A percentile compares a stretch with the other conserved stretches of the same genome.
Conservation (phyloP, 2,113 vertebrate species). For the Zapus hudsonius region DNA sequence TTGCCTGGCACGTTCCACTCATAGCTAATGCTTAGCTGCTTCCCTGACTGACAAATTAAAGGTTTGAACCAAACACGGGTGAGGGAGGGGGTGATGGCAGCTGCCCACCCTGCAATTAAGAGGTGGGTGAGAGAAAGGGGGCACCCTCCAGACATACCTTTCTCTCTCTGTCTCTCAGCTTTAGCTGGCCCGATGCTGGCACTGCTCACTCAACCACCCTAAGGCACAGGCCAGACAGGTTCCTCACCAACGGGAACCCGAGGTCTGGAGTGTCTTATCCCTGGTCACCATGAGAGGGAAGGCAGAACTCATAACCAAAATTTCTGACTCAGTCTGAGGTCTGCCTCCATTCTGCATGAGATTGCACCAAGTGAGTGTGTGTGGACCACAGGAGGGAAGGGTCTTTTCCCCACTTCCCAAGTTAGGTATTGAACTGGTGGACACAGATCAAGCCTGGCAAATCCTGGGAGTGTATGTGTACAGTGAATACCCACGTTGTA, state of each 20-base stretch:
- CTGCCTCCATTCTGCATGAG: not conserved
- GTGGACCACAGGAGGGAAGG: not conserved
- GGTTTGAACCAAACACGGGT: conserved; percentile 67
- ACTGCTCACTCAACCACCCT: not conserved
- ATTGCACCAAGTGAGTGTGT: fast-evolving
- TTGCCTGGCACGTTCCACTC: conserved; percentile 16
- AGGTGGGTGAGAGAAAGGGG: not conserved
- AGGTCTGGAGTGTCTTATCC: not conserved
- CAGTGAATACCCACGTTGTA: not conserved
- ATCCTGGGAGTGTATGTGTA: not conserved
- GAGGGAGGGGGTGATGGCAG: conserved; percentile 47
- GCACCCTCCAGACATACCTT: not conserved
- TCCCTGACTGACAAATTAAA: conserved; percentile 78
- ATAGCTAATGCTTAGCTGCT: conserved; percentile 61
- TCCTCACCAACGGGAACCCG: not conserved
- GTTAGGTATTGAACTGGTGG: not conserved
- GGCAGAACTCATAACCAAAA: not conserved
- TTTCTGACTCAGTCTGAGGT: not conserved
- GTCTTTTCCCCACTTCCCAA: not conserved
- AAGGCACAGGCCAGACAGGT: not conserved
- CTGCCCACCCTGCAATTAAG: conserved; percentile 75
- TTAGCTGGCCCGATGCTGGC: not conserved
- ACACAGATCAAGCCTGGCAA: not conserved
- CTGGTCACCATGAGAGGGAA: not conserved
- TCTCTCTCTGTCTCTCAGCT: not conserved